A percentile compares a stretch with the other conserved stretches of the same genome.
These are phyloP conservation scores for Salticus scenicus DNA, from an alignment of 2,888 invertebrate species.

Conservation along the genomic window DNA sequence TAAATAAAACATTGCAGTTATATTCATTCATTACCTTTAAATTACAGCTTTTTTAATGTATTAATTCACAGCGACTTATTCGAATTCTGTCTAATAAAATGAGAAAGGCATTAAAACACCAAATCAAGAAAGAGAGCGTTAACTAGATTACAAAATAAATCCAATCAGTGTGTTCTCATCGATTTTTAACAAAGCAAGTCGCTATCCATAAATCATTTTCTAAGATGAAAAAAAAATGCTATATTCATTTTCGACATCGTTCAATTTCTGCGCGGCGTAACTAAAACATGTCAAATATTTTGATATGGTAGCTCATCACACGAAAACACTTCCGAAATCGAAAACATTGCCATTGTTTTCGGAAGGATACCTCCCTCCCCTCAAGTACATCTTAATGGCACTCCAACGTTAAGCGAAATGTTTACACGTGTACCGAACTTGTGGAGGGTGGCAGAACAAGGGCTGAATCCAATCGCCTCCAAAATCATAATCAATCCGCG, in stretches of 20 bases:
- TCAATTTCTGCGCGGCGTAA: background rate
- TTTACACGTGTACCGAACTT: slow-evolving; percentile 7
- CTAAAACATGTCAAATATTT: background rate
- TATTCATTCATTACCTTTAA: too few species aligned
- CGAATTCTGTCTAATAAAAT: too few species aligned
- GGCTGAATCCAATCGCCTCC: slow-evolving; percentile 10
- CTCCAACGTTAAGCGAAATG: background rate
- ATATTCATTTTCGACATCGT: background rate
- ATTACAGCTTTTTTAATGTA: too few species aligned
- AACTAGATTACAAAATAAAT: too few species aligned
- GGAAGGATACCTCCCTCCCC: background rate
- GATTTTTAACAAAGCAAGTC: too few species aligned
- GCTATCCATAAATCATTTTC: too few species aligned
- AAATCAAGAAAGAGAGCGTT: too few species aligned
- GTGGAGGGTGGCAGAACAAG: background rate
- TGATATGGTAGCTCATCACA: background rate
- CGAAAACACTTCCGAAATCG: background rate
- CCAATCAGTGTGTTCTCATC: too few species aligned
- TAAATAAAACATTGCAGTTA: too few species aligned
- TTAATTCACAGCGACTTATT: too few species aligned
- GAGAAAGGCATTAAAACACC: too few species aligned
- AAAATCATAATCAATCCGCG: slow-evolving; percentile 64
- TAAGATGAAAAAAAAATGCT: too few species aligned
- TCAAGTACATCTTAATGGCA: background rate
- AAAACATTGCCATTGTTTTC: slow-evolving; percentile 9